Base-by-base conservation (phyloP, 2,888 invertebrate species). In the Laspeyria flexula region DNA sequence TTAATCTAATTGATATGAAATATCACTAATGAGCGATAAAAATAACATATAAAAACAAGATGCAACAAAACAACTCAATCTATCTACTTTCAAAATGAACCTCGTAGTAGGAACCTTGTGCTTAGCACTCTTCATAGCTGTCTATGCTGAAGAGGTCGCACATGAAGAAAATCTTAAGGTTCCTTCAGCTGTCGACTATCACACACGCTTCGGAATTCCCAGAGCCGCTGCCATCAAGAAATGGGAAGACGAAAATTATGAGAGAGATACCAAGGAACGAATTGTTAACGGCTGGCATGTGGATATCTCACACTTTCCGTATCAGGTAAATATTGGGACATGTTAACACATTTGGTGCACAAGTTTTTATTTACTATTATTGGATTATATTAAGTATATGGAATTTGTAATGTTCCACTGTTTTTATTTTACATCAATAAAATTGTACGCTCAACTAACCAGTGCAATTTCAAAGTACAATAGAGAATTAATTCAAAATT, bases 221-320 rank as follows among this genome's bases (percentile, higher is more conserved):
- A 58, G 67, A 42, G 85, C 84, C 0, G 50, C 55, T 1, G 68
- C 60, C 40, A 72, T 86, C 23, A 80, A 67, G 52, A 60, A 52
- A 13, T 51, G 60, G 13, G 82, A 83, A 59, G 71, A 78, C 37
- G 55, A 68, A 43, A 58, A 51, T 16, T 23, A 40, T 7, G 30
- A 46, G 7, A 59, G 25, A 13, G 33, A 31, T 3, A 13, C 34
- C 4, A 43, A 41, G 63, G 21, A 73, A 29, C 75, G 79, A 55
- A 86, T 86, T 30, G 81, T 83, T 3, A 84, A 84, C 27, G 86
- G 86, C 60, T 1, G 1, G 65, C 3, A 60, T 73, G 43, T 43
- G 13, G 64, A 80, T 38, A 80, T 87, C 27, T 45, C 73, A 1
- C 11, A 68, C 23, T 65, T 73, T 12, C 86, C 87, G 3, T 86